Base-by-base conservation (phyloP, 2,888 invertebrate species). In the Formica aserva region DNA sequence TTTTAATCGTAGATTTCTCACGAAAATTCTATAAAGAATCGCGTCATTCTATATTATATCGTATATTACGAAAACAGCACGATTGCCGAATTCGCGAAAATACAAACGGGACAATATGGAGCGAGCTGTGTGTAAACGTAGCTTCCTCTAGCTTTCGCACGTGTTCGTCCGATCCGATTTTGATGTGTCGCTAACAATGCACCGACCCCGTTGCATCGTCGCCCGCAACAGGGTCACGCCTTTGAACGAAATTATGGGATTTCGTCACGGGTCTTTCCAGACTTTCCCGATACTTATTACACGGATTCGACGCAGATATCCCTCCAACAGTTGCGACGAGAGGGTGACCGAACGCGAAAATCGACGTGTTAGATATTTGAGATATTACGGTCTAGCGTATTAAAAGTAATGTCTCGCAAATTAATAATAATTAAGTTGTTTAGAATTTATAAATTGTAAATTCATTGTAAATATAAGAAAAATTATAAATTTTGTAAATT, bases 81-180 rank as follows among this genome's bases (percentile, higher is more conserved):
- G 26, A 80, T 62, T 60, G 1, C 11, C 15, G 48, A 80, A 71
- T 35, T 69, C 11, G 69, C 55, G 63, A 45, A 66, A 71, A 67
- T 82, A 48, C 13, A 45, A 32, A 76, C 26, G 55, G 41, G 67
- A 85, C 82, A 67, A 89, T 32, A 29, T 45, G 18, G 38, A 52
- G 48, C 57, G 18, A 57, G 35, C 13, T 29, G 38, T 29, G 38
- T 41, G 57, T 81, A 74, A 81, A 60, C 55, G 82, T 29, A 9
- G 41, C n/a, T 8, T 83, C 38, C 84, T 84, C 71, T 38, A 67
- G 15, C 26, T 66, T 81, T 85, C 83, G 89, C 92, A 92, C 92
- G 92, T 92, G 92, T 92, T 90, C 91, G 69, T 85, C 82, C 89
- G 90, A 92, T 91, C 92, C 90, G 91, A 92, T 92, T 92, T 89